Evolutionary conservation across 2,113 vertebrate species (phyloP), one percentile per base, ranked within the genome.

Genomic region (Chamaetylas fuelleborni): DNA sequence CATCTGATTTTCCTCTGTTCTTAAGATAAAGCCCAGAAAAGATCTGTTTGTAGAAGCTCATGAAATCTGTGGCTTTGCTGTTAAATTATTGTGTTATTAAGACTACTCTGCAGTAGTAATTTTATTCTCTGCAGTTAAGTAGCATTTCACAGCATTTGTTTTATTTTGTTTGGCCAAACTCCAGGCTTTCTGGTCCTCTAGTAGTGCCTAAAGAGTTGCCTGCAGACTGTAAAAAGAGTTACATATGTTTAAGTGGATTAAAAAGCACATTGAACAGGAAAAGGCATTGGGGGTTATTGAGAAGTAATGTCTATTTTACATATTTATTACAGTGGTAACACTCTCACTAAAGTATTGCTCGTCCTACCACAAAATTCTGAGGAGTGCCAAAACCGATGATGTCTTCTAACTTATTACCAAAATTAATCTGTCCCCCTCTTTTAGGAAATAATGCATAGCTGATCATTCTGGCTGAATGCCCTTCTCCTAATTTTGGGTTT

Each of bases 151-250:
- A 76, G 76, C 67, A 72, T 16, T 38, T 73, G 29, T 69, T 94
- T 90, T 87, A 78, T 87, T 87, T 95, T n/a, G 22, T 56, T 88
- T 86, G 93, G 71, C 53, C 53, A 48, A 92, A 82, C 29, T 54
- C 91, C 79, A 82, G 20, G 71, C 29, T 72, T 78, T 82, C 83
- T 76, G 38, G 40, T 79, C 22, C 57, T 85, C 48, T 64, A 56
- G 23, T 18, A 77, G 29, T 74, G 53, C n/a, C 79, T 47, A 9
- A 93, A 76, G 31, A 67, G 79, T 51, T 76, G 66, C 57, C 26
- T 80, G 70, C 26, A 92, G 61, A 88, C 24, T 81, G 61, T 26
- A 88, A 73, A 23, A 65, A 60, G 48, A 73, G 26, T 79, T 90
- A 47, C 12, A 14, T 42, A 24, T 12, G 17, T 48, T 81, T 67